Evolutionary conservation across 2,888 invertebrate species (phyloP).

Genomic region (Listrodromus nycthemerus): DNA sequence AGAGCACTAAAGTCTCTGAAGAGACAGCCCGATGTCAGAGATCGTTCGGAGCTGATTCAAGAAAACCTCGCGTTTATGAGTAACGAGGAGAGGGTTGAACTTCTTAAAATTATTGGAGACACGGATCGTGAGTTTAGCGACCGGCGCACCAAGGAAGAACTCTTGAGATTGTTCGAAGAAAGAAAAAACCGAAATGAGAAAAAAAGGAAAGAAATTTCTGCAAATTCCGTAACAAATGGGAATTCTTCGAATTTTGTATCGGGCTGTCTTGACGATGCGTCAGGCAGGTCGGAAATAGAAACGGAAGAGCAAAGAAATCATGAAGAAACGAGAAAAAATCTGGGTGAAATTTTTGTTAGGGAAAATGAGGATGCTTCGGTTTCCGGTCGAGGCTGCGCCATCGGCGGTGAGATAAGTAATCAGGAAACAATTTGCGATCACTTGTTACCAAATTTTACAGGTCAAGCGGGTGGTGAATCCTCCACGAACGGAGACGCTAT

Average conservation of each 20-base stretch:
- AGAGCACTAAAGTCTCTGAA: slow-evolving; percentile 73
- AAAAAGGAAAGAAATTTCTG: not conserved
- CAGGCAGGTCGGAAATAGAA: not conserved
- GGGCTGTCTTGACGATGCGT: not conserved
- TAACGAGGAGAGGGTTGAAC: slow-evolving; percentile 46
- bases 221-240: not conserved
- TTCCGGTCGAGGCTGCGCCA: too few relatives aligned
- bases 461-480: not conserved
- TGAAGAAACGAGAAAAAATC: not conserved
- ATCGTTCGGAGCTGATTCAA: slow-evolving; percentile 66
- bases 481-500: not conserved
- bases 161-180: slow-evolving; percentile 58
- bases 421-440: not conserved
- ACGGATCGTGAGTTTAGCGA: slow-evolving; percentile 32
- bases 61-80: slow-evolving; percentile 62
- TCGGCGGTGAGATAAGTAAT: not conserved
- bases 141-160: slow-evolving; percentile 42
- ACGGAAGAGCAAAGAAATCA: not conserved
- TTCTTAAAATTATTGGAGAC: slow-evolving; percentile 65
- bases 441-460: not conserved
- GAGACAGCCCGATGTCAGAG: slow-evolving; percentile 57
- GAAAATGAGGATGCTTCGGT: slow-evolving; percentile 6
- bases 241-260: not conserved
- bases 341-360: not conserved
- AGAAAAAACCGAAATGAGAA: not conserved